Conservation (phyloP, 1,140 invertebrate genomes). For the Neodiprion virginianus region DNA sequence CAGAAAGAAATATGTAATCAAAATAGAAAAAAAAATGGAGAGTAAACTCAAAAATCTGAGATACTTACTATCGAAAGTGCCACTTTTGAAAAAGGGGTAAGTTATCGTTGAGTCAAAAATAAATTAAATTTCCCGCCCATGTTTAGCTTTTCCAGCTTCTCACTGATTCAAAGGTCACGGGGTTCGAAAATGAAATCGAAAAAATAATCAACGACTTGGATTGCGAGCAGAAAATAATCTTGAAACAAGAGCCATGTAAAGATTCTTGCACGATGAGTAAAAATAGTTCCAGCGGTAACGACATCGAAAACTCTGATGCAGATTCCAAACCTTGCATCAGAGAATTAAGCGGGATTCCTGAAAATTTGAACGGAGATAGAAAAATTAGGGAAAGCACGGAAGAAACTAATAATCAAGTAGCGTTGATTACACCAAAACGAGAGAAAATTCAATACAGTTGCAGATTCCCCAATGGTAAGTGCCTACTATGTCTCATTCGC, state of each 20-base stretch:
- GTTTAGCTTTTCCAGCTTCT: background rate
- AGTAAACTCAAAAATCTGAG: no score
- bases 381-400: conserved; percentile 46
- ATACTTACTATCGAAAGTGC: no score
- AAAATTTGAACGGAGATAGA: conserved; percentile 39
- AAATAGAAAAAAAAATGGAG: no score
- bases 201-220: conserved; percentile 56
- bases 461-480: conserved; percentile 35
- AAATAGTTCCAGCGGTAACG: conserved; percentile 37
- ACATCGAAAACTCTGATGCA: conserved; percentile 49
- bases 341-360: conserved; percentile 42
- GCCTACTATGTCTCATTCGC: background rate
- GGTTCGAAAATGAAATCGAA: conserved; percentile 57
- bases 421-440: conserved; percentile 47
- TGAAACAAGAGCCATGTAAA: conserved; percentile 50
- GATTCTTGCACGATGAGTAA: conserved; percentile 57
- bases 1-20: no score
- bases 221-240: conserved; percentile 48
- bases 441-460: conserved; percentile 44
- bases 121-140: no score
- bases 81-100: no score
- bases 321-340: conserved; percentile 48
- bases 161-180: background rate
- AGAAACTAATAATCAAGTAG: conserved; percentile 37
- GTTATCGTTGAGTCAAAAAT: no score